Percentiles rank a stretch among this genome's conserved stretches.
Evolutionary conservation across 2,888 invertebrate genomes (phyloP).

Genomic region (Sphaerophoria rueppellii): DNA sequence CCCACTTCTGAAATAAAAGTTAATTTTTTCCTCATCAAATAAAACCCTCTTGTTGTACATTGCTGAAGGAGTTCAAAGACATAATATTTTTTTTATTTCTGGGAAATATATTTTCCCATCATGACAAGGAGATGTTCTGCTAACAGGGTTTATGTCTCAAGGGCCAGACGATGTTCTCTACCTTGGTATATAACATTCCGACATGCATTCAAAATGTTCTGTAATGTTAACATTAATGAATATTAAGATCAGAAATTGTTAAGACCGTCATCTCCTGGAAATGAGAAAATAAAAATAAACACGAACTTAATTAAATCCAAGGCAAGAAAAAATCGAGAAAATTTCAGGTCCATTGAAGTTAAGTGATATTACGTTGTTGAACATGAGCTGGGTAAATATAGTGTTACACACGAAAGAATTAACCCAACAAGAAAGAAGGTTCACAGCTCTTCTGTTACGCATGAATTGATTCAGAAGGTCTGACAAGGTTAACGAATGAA

Average conservation of each 20-base stretch:
- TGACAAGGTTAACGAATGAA: background rate
- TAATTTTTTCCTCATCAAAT: background rate
- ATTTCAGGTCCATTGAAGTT: conserved; percentile 14
- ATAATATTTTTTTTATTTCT: background rate
- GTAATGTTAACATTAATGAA: conserved; percentile 10
- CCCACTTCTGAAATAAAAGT: too few relatives aligned
- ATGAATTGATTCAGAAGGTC: background rate
- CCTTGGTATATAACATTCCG: background rate
- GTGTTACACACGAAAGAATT: background rate
- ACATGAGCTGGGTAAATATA: background rate
- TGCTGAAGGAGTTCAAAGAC: background rate
- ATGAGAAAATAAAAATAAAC: background rate
- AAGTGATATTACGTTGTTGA: conserved; percentile 6
- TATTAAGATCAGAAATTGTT: conserved; percentile 20
- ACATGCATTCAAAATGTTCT: background rate
- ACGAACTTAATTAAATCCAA: conserved; percentile 16
- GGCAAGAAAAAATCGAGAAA: background rate
- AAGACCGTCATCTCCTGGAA: conserved; percentile 12
- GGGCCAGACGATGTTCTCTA: background rate
- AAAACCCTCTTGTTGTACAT: background rate
- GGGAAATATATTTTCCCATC: background rate
- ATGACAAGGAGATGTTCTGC: background rate
- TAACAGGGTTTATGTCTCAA: conserved; percentile 2
- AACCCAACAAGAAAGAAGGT: background rate
- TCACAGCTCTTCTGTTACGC: background rate